These are phyloP conservation scores for Petrocephalus schoutedeni DNA, from an alignment of 2,797 vertebrate species.

Conservation along the genomic window DNA sequence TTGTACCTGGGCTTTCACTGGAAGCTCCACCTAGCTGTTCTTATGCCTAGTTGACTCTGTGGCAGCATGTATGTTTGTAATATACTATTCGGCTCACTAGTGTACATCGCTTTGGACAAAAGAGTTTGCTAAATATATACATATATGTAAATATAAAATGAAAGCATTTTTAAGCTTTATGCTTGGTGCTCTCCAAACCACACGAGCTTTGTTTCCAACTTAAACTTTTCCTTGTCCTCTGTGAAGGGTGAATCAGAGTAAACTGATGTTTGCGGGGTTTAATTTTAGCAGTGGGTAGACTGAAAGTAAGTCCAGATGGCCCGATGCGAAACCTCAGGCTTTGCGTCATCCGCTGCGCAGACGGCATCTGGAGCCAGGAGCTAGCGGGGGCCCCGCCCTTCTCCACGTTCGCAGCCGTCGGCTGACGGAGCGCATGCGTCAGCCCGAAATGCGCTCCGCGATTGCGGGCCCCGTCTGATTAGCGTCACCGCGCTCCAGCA, in stretches of 20 bases:
- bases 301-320: conserved; percentile 27
- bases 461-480: not conserved
- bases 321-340: conserved; percentile 10
- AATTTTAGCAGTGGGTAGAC: conserved; percentile 26
- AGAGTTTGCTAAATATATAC: not conserved
- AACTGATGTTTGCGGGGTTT: conserved; percentile 13
- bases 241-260: conserved; percentile 15
- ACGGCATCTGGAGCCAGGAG: not conserved
- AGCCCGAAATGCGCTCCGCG: not conserved
- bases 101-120: not conserved
- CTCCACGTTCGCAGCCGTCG: not conserved
- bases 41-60: not conserved
- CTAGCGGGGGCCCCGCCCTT: not conserved
- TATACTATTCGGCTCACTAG: not conserved
- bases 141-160: not conserved
- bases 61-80: not conserved
- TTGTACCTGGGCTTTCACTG: not conserved
- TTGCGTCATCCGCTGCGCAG: conserved; percentile 10
- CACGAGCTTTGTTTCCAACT: not conserved
- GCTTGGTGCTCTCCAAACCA: not conserved
- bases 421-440: not conserved
- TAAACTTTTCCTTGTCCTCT: not conserved
- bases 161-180: not conserved
- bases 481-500: not conserved
- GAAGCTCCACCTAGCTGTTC: not conserved